Conservation (phyloP, 2,888 invertebrate species). For the Brassicogethes aeneus region DNA sequence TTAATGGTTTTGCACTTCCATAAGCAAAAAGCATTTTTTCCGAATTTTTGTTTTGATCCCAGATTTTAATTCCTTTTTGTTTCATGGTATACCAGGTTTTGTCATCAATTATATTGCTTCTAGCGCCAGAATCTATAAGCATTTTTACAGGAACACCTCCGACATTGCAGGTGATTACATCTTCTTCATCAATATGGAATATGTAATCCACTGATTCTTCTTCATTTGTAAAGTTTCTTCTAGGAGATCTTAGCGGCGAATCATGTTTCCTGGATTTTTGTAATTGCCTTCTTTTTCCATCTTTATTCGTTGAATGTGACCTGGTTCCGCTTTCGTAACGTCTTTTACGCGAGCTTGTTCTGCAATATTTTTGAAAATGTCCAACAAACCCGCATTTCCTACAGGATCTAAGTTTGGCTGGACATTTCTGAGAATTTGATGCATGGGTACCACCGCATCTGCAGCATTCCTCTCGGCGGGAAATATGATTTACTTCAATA, state of each 20-base stretch:
- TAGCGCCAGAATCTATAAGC: not conserved
- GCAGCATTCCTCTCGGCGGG: not conserved
- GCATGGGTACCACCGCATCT: conserved; percentile 12
- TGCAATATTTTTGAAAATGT: conserved; percentile 17
- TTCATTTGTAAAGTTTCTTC: not conserved
- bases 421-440: conserved; percentile 13
- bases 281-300: conserved; percentile 1
- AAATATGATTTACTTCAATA: conserved; percentile 5
- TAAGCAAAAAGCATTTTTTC: conserved; percentile 11
- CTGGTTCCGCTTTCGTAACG: not conserved
- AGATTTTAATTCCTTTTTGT: conserved; percentile 9
- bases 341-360: too few relatives aligned
- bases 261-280: too few relatives aligned
- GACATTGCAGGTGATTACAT: not conserved
- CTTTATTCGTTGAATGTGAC: not conserved
- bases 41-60: conserved; percentile 11
- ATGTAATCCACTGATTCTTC: not conserved
- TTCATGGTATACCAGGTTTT: conserved; percentile 15
- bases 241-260: too few relatives aligned
- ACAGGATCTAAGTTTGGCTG: conserved; percentile 18
- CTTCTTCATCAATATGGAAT: conserved; percentile 1
- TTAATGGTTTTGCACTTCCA: conserved; percentile 11
- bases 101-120: not conserved
- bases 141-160: conserved; percentile 2
- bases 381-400: conserved; percentile 15